Evolutionary conservation across 1,140 invertebrate genomes (phyloP), one percentile per base, ranked within the genome.

Genomic region (Leptopilina boulardi): DNA sequence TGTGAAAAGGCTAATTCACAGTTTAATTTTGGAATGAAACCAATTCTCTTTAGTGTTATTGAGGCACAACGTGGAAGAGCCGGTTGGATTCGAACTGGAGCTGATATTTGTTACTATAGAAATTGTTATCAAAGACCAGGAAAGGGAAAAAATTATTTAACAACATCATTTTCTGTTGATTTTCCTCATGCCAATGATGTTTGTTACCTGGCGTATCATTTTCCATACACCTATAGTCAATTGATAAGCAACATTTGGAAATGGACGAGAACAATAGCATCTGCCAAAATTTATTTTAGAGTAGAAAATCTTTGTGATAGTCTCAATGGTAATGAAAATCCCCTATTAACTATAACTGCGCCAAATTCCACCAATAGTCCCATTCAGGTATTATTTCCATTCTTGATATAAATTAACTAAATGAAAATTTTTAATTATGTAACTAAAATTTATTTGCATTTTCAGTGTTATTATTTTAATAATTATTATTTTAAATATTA

Each of bases 21-120:
- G 89, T 98, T 97, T 87, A 97, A 97, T 88, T 96, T 95, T 89
- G 97, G 97, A 13, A 98, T 98, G 97, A 96, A 97, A 87, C 97
- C 97, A 38, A 93, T 98, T n/a, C 89, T 98, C 86, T 98, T 95
- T 89, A 98, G 96, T 30, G 95, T 97, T 5, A 92, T 89, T 72
- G 95, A 96, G 80, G 93, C 95, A 1, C 88, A 93, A 59, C 82
- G 93, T 41, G 94, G 94, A 54, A 92, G 92, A 82, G 90, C 93
- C 59, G 93, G 94, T 34, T 98, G 97, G 97, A 85, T 93, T 0
- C 89, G 96, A 82, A 91, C 91, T 13, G 97, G 96, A 2, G 91
- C 92, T 1, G 94, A 96, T 75, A 95, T 98, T 77, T 97, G 95
- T 86, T 98, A 98, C 89, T 97, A 96, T 89, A 91, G 92, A 72